A percentile compares a stretch with the other conserved stretches of the same genome.
Conservation (phyloP, 35 echinoderm and acorn worm species). For the Holothuria glaberrima region DNA sequence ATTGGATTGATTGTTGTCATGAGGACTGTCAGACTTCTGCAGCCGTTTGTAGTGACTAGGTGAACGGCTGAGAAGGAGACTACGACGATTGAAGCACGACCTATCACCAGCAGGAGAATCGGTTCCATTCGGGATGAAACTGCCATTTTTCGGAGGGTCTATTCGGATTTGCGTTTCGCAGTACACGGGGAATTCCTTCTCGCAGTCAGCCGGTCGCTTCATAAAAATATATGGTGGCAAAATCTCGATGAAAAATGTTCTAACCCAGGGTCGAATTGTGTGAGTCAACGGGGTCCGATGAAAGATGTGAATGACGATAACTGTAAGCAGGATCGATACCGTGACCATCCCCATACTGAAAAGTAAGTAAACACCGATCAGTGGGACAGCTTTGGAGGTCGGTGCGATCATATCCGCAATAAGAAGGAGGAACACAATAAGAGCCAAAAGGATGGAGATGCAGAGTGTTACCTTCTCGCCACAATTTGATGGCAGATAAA, state of each 20-base stretch:
- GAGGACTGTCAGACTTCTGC: constrained; percentile 25
- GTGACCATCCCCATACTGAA: constrained; percentile 97
- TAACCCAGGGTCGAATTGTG: constrained; percentile 86
- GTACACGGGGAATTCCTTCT: constrained; percentile 36
- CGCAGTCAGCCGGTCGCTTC: constrained; percentile 75
- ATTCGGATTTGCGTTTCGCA: constrained; percentile 25
- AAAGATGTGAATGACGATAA: constrained; percentile 92
- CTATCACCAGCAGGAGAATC: constrained; percentile 72
- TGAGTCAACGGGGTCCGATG: constrained; percentile 86
- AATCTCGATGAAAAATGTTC: constrained; percentile 79
- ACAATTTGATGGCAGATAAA: constrained; percentile 90
- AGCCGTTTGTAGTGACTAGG: constrained; percentile 54
- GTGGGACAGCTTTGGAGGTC: constrained; percentile 82
- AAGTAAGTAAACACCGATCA: constrained; percentile 92
- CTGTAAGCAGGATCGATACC: constrained; percentile 84
- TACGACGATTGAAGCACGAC: constrained; percentile 73
- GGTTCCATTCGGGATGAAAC: constrained; percentile 27
- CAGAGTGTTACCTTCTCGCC: constrained; percentile 91
- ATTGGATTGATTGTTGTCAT: constrained; percentile 37
- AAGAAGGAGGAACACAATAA: constrained; percentile 95
- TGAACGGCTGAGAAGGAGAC: constrained; percentile 57
- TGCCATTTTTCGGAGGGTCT: constrained; percentile 48
- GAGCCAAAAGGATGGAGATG: constrained; percentile 89
- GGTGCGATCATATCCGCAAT: constrained; percentile 92
- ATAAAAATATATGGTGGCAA: constrained; percentile 80